Conservation (phyloP, 2,888 invertebrate genomes). For the Heliconius hortense region DNA sequence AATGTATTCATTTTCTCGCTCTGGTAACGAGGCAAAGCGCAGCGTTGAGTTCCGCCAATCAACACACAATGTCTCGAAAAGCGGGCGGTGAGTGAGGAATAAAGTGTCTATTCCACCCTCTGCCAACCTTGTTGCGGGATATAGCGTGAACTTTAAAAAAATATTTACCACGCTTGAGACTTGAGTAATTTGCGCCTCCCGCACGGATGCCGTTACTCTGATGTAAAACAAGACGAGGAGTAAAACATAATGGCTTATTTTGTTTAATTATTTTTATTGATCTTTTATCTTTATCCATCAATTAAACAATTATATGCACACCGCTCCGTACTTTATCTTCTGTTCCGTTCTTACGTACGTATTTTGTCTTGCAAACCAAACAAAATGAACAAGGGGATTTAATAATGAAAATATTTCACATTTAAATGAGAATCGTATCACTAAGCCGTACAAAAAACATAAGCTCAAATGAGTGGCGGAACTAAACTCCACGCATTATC, state of each 20-base stretch:
- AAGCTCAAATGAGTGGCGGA: no score
- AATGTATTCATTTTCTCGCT: no score
- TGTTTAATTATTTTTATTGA: neutral
- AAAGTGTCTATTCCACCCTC: no score
- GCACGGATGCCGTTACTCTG: neutral
- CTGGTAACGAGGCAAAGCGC: no score
- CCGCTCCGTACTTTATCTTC: neutral
- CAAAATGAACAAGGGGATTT: no score
- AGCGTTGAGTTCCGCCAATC: neutral
- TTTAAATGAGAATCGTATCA: no score
- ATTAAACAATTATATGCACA: slow-evolving; percentile 1
- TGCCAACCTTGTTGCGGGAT: neutral
- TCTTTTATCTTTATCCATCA: slow-evolving; percentile 4
- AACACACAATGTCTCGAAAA: neutral
- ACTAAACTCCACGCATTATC: no score
- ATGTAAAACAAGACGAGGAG: neutral
- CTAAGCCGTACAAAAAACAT: no score
- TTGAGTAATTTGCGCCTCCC: neutral
- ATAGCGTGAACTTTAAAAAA: neutral
- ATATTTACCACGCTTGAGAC: neutral
- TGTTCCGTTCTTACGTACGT: neutral
- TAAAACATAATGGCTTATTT: neutral
- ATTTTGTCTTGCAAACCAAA: no score
- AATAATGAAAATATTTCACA: no score
- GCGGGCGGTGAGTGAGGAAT: neutral